Percentiles rank a stretch among this genome's conserved stretches.
These are phyloP conservation scores for Pseudomyrmex gracilis DNA, from an alignment of 1,140 invertebrate species.

Conservation along the genomic window DNA sequence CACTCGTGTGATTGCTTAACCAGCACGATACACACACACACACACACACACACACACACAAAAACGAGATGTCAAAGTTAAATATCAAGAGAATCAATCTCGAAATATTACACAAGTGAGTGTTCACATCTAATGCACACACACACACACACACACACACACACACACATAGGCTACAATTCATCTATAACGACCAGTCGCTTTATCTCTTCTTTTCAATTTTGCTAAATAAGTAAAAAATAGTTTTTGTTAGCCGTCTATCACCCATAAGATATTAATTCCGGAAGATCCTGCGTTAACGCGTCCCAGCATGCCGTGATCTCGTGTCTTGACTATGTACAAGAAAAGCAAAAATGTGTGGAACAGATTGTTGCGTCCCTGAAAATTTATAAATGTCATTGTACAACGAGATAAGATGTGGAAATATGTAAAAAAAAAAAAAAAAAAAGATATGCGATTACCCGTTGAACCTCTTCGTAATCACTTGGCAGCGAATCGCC, in stretches of 20 bases:
- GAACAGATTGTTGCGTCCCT: conserved; percentile 94
- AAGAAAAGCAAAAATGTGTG: conserved; percentile 92
- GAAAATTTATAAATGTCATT: conserved; percentile 71
- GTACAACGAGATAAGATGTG: conserved; percentile 1
- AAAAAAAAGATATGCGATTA: conserved; percentile 75
- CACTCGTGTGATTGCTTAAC: conserved; percentile 30
- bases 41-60: no score
- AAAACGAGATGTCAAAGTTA: background rate
- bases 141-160: no score
- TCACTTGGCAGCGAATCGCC: conserved; percentile 85
- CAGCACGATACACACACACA: no score
- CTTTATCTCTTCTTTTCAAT: background rate
- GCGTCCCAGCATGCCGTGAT: conserved; percentile 92
- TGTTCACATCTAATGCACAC: no score
- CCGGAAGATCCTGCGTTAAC: conserved; percentile 92
- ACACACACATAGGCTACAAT: no score
- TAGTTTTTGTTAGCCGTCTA: conserved; percentile 84
- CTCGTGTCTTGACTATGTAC: conserved; percentile 90
- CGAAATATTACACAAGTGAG: no score
- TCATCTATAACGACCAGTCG: background rate
- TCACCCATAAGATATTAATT: conserved; percentile 92
- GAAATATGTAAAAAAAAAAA: background rate
- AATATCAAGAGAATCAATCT: background rate
- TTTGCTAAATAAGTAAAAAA: background rate
- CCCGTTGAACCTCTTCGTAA: conserved; percentile 88